These are phyloP conservation scores for Scaptomyza cyrtandrae DNA, from an alignment of 2,888 invertebrate species.

Conservation along the genomic window DNA sequence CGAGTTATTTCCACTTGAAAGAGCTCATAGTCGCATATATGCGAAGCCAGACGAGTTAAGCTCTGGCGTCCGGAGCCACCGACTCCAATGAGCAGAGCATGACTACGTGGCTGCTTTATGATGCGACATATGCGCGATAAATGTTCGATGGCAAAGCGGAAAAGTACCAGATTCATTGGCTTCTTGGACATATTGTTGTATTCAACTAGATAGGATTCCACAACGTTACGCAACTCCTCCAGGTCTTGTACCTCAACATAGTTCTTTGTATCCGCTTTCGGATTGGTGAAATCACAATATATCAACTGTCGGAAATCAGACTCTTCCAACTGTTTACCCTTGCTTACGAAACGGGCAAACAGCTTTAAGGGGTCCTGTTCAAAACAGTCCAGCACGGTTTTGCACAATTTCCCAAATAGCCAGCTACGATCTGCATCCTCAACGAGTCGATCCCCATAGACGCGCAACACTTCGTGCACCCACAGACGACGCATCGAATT, in stretches of 20 bases:
- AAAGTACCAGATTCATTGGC: slow-evolving; percentile 97
- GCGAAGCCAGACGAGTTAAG: slow-evolving; percentile 94
- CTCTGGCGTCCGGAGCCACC: slow-evolving; percentile 98
- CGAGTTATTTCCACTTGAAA: slow-evolving; percentile 96
- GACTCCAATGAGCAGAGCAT: slow-evolving; percentile 95
- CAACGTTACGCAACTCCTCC: slow-evolving; percentile 91
- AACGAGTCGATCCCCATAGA: slow-evolving; percentile 95
- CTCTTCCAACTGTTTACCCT: slow-evolving; percentile 87
- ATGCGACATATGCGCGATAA: slow-evolving; percentile 95
- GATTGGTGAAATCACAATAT: slow-evolving; percentile 97
- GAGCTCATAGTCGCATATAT: slow-evolving; percentile 96
- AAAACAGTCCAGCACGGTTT: slow-evolving; percentile 87
- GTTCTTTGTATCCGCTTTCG: slow-evolving; percentile 94
- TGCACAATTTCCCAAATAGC: slow-evolving; percentile 90
- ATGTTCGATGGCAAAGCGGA: slow-evolving; percentile 97
- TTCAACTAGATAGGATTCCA: slow-evolving; percentile 94
- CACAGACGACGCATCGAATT: slow-evolving; percentile 95
- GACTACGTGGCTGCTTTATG: slow-evolving; percentile 95
- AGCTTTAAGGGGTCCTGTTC: slow-evolving; percentile 89
- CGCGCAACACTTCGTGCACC: slow-evolving; percentile 96
- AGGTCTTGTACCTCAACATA: slow-evolving; percentile 95
- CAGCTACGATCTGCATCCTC: slow-evolving; percentile 93
- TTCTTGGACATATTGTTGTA: slow-evolving; percentile 98
- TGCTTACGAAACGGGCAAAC: slow-evolving; percentile 88
- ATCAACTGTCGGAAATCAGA: slow-evolving; percentile 93